Evolutionary conservation across 2,888 invertebrate species (phyloP), one percentile per base, ranked within the genome.

Genomic region (Ferdinandea cuprea): DNA sequence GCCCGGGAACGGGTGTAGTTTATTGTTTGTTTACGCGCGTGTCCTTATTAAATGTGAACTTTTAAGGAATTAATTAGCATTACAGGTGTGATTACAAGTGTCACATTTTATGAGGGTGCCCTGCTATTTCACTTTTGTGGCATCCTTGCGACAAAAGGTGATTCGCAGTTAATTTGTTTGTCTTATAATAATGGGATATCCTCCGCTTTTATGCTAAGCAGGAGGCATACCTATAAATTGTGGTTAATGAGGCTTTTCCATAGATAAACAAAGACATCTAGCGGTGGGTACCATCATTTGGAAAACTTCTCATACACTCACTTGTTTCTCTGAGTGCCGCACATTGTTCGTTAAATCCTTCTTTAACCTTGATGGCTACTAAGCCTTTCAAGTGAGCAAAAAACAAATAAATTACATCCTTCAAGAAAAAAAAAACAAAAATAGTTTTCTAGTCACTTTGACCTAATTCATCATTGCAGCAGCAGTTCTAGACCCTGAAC

Each of bases 1-100:
- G 54, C 5, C 5, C 6, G 5, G 0, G 11, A 37, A 76, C 44
- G 44, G 37, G 52, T 63, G 52, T 37, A 48, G 58, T 73, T 80
- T 61, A 68, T 61, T 61, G 56, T 63, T 74, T 52, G 61, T 50
- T 52, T 69, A 76, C 58, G 76, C 56, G 56, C 37, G n/a, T n/a
- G 50, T 46, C 56, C 50, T 65, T 48, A 69, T 65, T 76, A 76
- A 69, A 69, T 35, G 42, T 13, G 61, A 30, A 48, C 56, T 63
- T 63, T 35, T 58, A 48, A 48, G n/a, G 69, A 76, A 69, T 76
- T 80, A 80, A 80, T 80, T 76, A 76, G 65, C 58, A 69, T 69
- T 72, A 66, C 50, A 72, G 66, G 66, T 79, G 61, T 52, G 63
- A 73, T 73, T 63, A 73, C 54, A 37, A 28, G 37, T 54, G 46